phyloP scores from a whole-genome alignment of 1,140 invertebrate species.

The Drosophila nebulosa region DNA sequence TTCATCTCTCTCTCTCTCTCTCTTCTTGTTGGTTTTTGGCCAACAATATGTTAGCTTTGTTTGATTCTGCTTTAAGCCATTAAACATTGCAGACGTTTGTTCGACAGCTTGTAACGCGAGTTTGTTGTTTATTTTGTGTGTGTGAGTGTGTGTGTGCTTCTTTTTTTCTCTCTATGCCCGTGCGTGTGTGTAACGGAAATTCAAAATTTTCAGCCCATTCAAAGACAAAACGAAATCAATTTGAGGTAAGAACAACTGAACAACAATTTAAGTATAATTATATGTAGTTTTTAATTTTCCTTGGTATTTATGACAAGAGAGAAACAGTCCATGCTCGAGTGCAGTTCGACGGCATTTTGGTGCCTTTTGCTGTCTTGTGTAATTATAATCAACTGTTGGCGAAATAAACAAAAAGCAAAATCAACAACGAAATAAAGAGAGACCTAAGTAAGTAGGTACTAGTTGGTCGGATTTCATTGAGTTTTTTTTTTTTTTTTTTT shows the following conservation, averaged over 20 bases:
- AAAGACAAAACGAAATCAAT: constrained; percentile 28
- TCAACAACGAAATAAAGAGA: constrained; percentile 2
- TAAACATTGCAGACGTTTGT: not conserved
- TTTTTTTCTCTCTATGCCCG: no score
- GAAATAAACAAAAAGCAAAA: constrained; percentile 40
- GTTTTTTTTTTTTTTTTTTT: constrained; percentile 15
- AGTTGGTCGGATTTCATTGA: constrained; percentile 14
- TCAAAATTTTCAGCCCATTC: constrained; percentile 3
- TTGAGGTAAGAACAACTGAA: constrained; percentile 45
- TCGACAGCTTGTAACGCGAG: not conserved
- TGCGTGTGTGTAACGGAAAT: constrained; percentile 10
- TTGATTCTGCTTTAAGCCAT: not conserved
- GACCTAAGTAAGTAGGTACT: not conserved
- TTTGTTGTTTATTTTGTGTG: constrained; percentile 8
- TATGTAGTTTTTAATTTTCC: constrained; percentile 7
- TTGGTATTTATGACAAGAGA: constrained; percentile 29
- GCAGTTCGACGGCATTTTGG: constrained; percentile 35
- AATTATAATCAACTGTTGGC: constrained; percentile 57
- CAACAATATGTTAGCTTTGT: not conserved
- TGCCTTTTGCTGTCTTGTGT: constrained; percentile 48
- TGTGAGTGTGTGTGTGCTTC: constrained; percentile 10
- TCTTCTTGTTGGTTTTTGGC: not conserved
- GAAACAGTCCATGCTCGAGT: not conserved
- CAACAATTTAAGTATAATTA: constrained; percentile 41
- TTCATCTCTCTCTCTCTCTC: not conserved